Evolutionary conservation across 2,888 invertebrate species (phyloP).

Genomic region (Eucriotettix oculatus): DNA sequence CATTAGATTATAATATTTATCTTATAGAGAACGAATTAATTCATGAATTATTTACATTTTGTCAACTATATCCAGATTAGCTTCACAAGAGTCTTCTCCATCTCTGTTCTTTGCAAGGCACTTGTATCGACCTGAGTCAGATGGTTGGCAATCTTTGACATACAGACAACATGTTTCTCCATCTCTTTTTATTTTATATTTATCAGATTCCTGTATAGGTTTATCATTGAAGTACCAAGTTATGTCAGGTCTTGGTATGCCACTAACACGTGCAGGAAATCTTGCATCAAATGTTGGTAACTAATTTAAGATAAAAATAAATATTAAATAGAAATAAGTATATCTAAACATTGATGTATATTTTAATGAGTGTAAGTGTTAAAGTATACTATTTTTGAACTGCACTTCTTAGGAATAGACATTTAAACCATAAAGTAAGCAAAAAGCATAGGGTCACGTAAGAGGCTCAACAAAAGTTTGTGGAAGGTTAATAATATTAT

Average conservation of each 20-base stretch:
- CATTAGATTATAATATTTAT: neutral
- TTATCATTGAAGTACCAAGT: constrained; percentile 75
- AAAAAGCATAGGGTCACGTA: no score
- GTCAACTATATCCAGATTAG: constrained; percentile 58
- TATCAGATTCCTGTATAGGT: constrained; percentile 48
- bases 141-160: constrained; percentile 45
- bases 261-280: constrained; percentile 62
- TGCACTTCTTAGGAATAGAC: no score
- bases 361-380: no score
- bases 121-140: constrained; percentile 57
- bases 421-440: no score
- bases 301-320: constrained; percentile 25
- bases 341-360: no score
- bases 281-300: constrained; percentile 64
- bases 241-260: constrained; percentile 69
- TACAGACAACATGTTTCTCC: constrained; percentile 65
- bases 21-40: neutral
- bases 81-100: constrained; percentile 60
- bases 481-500: no score
- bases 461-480: no score
- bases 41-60: constrained; percentile 47
- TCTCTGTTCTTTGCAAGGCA: constrained; percentile 67
- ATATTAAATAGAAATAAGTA: neutral
- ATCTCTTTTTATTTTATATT: constrained; percentile 59
- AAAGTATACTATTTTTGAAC: no score